phyloP scores from a whole-genome alignment of 2,888 invertebrate genomes.

The Schrankia costaestrigalis region DNA sequence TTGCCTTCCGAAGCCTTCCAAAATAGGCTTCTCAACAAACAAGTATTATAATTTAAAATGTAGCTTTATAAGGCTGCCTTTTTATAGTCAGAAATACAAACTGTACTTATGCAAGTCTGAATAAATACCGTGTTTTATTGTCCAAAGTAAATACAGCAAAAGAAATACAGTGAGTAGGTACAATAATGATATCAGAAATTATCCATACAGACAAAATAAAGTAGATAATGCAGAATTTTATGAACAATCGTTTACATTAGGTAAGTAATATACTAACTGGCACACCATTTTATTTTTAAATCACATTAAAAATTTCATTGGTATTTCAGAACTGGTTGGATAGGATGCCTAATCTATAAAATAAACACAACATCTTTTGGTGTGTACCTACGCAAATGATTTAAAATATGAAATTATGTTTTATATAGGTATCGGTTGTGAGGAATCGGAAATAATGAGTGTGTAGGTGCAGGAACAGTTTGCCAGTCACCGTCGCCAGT shows the following conservation, averaged over 20 bases:
- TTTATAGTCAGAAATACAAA: constrained; percentile 8
- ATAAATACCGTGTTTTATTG: no score
- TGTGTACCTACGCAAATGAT: constrained; percentile 17
- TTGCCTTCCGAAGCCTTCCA: constrained; percentile 46
- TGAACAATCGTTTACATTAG: no score
- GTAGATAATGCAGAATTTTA: no score
- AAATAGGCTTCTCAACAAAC: constrained; percentile 45
- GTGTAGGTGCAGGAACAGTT: constrained; percentile 58
- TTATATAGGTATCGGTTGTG: constrained; percentile 25
- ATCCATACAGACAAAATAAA: no score
- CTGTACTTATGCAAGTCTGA: no score
- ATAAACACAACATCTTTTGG: constrained; percentile 16
- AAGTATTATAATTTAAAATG: constrained; percentile 28
- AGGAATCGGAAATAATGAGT: constrained; percentile 49
- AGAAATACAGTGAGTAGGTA: no score
- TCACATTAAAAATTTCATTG: constrained; percentile 40
- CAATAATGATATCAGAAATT: no score
- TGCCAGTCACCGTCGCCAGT: constrained; percentile 45
- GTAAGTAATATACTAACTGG: no score
- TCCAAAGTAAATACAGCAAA: no score
- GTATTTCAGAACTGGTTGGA: constrained; percentile 33
- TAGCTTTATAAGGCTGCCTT: constrained; percentile 21
- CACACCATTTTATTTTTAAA: no score
- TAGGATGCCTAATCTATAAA: constrained; percentile 35
- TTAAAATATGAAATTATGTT: constrained; percentile 17